Percentiles rank a stretch among this genome's conserved stretches.
phyloP scores from a whole-genome alignment of 2,888 invertebrate species.

The Plebejus argus region DNA sequence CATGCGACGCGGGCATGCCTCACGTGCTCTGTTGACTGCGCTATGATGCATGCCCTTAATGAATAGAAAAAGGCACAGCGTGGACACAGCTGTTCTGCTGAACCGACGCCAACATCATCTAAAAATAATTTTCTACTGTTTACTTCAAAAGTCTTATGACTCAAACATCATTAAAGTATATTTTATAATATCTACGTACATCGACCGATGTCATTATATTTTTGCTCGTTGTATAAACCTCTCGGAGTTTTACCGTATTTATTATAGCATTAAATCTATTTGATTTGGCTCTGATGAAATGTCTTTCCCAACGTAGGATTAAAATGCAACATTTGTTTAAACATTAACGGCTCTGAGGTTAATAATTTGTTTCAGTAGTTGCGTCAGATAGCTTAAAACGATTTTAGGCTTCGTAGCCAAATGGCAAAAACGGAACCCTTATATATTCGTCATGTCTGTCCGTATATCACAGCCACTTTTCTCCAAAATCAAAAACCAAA shows the following conservation, averaged over 20 bases:
- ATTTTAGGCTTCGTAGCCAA: no score
- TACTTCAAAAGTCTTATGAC: not conserved
- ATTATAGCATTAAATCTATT: not conserved
- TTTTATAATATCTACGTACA: not conserved
- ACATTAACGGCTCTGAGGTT: not conserved
- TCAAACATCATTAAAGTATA: not conserved
- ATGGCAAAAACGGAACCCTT: no score
- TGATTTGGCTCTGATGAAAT: not conserved
- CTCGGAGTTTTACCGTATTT: not conserved
- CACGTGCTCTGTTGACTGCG: no score
- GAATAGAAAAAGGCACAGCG: no score
- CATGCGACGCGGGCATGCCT: no score
- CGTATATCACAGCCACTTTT: no score
- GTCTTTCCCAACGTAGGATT: not conserved
- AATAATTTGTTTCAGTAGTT: not conserved
- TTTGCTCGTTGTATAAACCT: not conserved
- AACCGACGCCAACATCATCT: not conserved
- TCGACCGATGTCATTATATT: not conserved
- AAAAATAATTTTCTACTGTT: not conserved
- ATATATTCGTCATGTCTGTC: no score
- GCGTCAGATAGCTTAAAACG: not conserved
- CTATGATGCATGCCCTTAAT: no score
- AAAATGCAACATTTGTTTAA: not conserved
- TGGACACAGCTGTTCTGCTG: no score
- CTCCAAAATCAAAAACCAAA: no score